Percentiles rank a stretch among this genome's conserved stretches.
These are phyloP conservation scores for Megalonaias nervosa DNA, from an alignment of 1,140 invertebrate species.

Conservation along the genomic window DNA sequence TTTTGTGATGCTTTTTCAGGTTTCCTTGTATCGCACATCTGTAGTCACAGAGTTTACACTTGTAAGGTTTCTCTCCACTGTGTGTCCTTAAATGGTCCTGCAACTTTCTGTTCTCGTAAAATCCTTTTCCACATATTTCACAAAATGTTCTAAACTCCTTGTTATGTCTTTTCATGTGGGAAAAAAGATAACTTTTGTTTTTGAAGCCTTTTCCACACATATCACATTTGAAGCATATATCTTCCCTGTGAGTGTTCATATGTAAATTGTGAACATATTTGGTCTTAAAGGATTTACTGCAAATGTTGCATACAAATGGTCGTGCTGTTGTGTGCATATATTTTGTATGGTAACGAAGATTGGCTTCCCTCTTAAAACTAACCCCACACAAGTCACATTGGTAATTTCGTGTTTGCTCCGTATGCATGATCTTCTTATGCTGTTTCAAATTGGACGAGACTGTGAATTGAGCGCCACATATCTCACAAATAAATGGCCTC, in stretches of 20 bases:
- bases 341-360: too few species aligned
- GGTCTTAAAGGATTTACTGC: too few species aligned
- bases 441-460: too few species aligned
- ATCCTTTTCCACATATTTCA: constrained; percentile 26
- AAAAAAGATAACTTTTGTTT: constrained; percentile 4
- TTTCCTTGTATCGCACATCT: constrained; percentile 18
- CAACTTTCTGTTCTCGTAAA: constrained; percentile 23
- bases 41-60: constrained; percentile 81
- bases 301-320: too few species aligned
- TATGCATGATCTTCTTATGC: too few species aligned
- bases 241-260: constrained; percentile 24
- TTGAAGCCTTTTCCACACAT: constrained; percentile 24
- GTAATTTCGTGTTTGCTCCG: too few species aligned
- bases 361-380: too few species aligned
- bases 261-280: not conserved
- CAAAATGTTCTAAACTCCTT: constrained; percentile 19
- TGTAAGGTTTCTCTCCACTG: constrained; percentile 92
- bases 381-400: too few species aligned
- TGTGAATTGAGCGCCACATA: too few species aligned
- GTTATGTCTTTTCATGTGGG: constrained; percentile 22
- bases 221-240: constrained; percentile 23
- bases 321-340: too few species aligned
- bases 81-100: constrained; percentile 29
- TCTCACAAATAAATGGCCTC: too few species aligned
- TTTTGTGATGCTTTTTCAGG: constrained; percentile 25